Evolutionary conservation across 2,888 invertebrate genomes (phyloP), one percentile per base, ranked within the genome.

Genomic region (Drosophila rubida): DNA sequence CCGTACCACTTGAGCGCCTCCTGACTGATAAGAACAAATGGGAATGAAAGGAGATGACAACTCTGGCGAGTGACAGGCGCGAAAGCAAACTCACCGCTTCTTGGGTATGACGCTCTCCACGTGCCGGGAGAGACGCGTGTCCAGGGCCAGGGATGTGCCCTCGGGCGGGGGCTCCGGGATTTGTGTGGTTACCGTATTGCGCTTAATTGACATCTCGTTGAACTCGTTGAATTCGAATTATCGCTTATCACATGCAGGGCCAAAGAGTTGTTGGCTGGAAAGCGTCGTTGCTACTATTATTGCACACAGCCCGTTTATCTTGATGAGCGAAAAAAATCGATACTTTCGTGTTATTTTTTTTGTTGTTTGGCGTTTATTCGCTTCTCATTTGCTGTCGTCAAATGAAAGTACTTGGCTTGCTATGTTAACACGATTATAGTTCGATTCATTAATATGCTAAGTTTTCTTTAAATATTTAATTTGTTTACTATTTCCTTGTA

Each of bases 1-100:
- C 99, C 99, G 93, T 99, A 98, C 99, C 99, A 99, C 93, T 98
- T 99, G 51, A 99, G 93, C 32, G 97, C 92, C 55, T 98, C 96
- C 92, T 98, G 97, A 87, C 98, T 98, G 93, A 61, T 37, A 16
- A 25, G n/a, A 16, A 35, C 5, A n/a, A 32, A n/a, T n/a, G n/a
- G 8, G n/a, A 50, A 8, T 35, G 0, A 54, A 35, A 11, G 19
- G 6, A 0, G 13, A 25, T 62, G 69, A 6, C 55, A 62, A 50
- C 48, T 4, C 13, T 39, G 44, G 2, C 4, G 11, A 32, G 25
- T 35, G 11, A 23, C 46, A 51, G 49, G 19, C 51, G 32, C 8
- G 23, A n/a, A 6, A 4, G 2, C 14, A 8, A 13, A 65, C 89
- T 78, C 73, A 91, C 92, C 91, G 88, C 72, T 84, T 90, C 54